Conservation (phyloP, 1,140 invertebrate genomes). For the Potamilus streckersoni region DNA sequence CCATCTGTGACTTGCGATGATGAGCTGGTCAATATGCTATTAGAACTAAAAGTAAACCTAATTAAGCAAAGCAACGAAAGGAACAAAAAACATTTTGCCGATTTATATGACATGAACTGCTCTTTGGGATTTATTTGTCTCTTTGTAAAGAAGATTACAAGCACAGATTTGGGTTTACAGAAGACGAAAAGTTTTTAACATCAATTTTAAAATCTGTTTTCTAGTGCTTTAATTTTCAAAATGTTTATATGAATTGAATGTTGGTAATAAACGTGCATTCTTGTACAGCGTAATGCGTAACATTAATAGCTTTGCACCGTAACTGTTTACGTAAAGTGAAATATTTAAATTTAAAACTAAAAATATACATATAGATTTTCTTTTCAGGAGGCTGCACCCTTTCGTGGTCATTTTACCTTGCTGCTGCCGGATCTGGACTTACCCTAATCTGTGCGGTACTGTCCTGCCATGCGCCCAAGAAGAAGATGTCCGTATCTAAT, state of each 20-base stretch:
- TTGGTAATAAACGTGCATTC: background rate
- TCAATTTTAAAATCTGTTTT: background rate
- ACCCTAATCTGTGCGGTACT: conserved; percentile 30
- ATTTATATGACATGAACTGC: too few relatives aligned
- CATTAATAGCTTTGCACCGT: background rate
- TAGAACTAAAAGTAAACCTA: too few relatives aligned
- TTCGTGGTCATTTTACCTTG: conserved; percentile 74
- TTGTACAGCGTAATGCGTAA: background rate
- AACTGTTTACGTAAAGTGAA: background rate
- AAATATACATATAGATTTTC: background rate
- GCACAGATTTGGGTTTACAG: too few relatives aligned
- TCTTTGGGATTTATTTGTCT: too few relatives aligned
- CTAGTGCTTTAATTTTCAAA: background rate
- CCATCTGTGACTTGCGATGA: too few relatives aligned
- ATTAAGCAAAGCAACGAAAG: too few relatives aligned
- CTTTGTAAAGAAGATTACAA: too few relatives aligned
- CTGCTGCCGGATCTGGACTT: conserved; percentile 15
- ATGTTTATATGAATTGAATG: background rate
- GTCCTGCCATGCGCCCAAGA: conserved; percentile 17
- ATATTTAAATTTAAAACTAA: background rate
- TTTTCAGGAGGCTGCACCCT: conserved; percentile 73
- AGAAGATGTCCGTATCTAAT: too few relatives aligned
- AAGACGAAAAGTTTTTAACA: too few relatives aligned
- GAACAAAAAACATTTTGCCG: too few relatives aligned
- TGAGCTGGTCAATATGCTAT: too few relatives aligned